Percentiles rank a stretch among this genome's conserved stretches.
Evolutionary conservation across 2,888 invertebrate genomes (phyloP).

Genomic region (Noctuana brunneofusca): DNA sequence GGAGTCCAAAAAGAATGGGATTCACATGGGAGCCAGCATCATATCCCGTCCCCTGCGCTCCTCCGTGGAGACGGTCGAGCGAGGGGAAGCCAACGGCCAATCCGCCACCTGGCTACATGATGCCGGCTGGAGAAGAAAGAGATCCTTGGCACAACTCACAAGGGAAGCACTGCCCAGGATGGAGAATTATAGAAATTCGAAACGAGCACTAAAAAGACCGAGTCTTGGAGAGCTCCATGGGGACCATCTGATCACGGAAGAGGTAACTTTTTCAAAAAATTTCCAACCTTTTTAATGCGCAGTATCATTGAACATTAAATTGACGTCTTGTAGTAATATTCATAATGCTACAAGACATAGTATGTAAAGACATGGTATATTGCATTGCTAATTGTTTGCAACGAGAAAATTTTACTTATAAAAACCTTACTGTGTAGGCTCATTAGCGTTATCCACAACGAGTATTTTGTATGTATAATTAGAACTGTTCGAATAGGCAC

Average conservation of each 20-base stretch:
- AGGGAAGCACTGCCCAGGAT: conserved; percentile 91
- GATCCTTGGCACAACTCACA: conserved; percentile 86
- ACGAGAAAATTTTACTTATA: too few species aligned
- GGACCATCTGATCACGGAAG: conserved; percentile 75
- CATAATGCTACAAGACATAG: too few species aligned
- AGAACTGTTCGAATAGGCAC: neutral
- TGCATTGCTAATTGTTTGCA: too few species aligned
- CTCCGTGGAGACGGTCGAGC: conserved; percentile 62
- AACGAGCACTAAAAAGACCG: conserved; percentile 89
- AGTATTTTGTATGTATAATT: neutral
- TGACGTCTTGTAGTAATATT: too few species aligned
- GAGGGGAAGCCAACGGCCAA: conserved; percentile 52
- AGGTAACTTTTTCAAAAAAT: conserved; percentile 50
- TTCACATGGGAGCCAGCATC: conserved; percentile 74
- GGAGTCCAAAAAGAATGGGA: conserved; percentile 73
- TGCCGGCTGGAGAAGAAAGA: conserved; percentile 76
- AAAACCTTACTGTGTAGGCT: too few species aligned
- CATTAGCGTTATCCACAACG: neutral
- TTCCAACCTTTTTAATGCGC: too few species aligned
- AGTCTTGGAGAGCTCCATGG: conserved; percentile 93
- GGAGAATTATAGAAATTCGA: conserved; percentile 92
- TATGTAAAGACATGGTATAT: too few species aligned
- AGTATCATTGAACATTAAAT: too few species aligned
- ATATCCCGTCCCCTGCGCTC: conserved; percentile 69
- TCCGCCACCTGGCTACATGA: conserved; percentile 76